These are phyloP conservation scores for Noctua fimbriata DNA, from an alignment of 2,888 invertebrate species.

Conservation along the genomic window DNA sequence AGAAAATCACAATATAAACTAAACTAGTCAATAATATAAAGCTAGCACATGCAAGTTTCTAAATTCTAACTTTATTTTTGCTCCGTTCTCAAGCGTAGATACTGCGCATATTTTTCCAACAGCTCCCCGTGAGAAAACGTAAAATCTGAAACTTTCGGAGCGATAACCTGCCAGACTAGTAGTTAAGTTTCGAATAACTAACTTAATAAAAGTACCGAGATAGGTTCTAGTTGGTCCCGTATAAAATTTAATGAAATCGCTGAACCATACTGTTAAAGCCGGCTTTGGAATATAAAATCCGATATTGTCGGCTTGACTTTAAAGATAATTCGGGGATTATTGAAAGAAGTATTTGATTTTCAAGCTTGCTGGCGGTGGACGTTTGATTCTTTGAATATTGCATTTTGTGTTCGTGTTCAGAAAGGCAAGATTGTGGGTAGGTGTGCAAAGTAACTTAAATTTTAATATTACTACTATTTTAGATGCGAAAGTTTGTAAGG, in stretches of 20 bases:
- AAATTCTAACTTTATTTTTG: constrained; percentile 58
- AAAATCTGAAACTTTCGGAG: constrained; percentile 61
- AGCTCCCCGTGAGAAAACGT: constrained; percentile 58
- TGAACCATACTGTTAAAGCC: constrained; percentile 34
- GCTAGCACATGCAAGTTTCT: constrained; percentile 48
- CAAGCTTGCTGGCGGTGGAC: background rate
- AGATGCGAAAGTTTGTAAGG: background rate
- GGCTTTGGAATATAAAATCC: constrained; percentile 40
- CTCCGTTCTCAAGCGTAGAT: constrained; percentile 32
- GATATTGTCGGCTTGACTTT: constrained; percentile 44
- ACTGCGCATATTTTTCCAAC: constrained; percentile 57
- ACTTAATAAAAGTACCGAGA: constrained; percentile 63
- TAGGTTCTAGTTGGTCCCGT: constrained; percentile 55
- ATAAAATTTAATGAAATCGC: constrained; percentile 60
- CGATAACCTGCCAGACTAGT: constrained; percentile 62
- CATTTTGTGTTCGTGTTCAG: background rate
- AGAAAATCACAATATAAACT: constrained; percentile 57
- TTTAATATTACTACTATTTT: background rate
- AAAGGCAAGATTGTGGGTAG: background rate
- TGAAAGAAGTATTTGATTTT: constrained; percentile 39
- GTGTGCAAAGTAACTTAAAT: background rate
- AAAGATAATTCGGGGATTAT: constrained; percentile 48
- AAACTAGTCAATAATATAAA: constrained; percentile 51
- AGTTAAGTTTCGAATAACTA: constrained; percentile 63
- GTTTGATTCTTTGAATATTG: constrained; percentile 1